Evolutionary conservation across 2,888 invertebrate genomes (phyloP).

Genomic region (Heliconius sara): DNA sequence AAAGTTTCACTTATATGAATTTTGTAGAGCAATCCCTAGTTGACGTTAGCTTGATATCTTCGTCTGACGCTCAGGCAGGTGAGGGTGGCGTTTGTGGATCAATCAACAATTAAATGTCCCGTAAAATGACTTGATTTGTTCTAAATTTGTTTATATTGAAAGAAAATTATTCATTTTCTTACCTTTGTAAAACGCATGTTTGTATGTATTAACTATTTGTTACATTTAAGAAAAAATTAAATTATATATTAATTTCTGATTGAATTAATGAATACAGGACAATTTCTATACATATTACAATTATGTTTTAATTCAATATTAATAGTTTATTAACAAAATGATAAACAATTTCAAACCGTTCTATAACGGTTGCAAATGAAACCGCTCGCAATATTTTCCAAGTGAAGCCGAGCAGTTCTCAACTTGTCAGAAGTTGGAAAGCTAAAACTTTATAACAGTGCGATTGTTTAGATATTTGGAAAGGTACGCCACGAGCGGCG

Average conservation of each 20-base stretch:
- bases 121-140: slow-evolving; percentile 59
- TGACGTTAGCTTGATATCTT: slow-evolving; percentile 80
- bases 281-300: too few species aligned
- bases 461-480: slow-evolving; percentile 65
- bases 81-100: slow-evolving; percentile 70
- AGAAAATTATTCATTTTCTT: too few species aligned
- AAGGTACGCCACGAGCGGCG: slow-evolving; percentile 54
- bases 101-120: slow-evolving; percentile 78
- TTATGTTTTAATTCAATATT: too few species aligned
- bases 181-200: too few species aligned
- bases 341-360: slow-evolving; percentile 7
- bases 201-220: too few species aligned
- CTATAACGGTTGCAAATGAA: slow-evolving; percentile 32
- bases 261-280: too few species aligned
- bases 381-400: slow-evolving; percentile 46
- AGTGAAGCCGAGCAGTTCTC: slow-evolving; percentile 58
- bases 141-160: slow-evolving; percentile 15
- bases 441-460: slow-evolving; percentile 58
- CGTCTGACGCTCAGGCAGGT: slow-evolving; percentile 72
- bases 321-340: neutral
- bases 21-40: slow-evolving; percentile 77
- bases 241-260: too few species aligned
- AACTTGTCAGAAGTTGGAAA: slow-evolving; percentile 57
- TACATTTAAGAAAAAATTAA: too few species aligned
- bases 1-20: slow-evolving; percentile 76